A percentile compares a stretch with the other conserved stretches of the same genome.
Evolutionary conservation across 2,888 invertebrate genomes (phyloP).

Genomic region (Linhomoeus sp.): DNA sequence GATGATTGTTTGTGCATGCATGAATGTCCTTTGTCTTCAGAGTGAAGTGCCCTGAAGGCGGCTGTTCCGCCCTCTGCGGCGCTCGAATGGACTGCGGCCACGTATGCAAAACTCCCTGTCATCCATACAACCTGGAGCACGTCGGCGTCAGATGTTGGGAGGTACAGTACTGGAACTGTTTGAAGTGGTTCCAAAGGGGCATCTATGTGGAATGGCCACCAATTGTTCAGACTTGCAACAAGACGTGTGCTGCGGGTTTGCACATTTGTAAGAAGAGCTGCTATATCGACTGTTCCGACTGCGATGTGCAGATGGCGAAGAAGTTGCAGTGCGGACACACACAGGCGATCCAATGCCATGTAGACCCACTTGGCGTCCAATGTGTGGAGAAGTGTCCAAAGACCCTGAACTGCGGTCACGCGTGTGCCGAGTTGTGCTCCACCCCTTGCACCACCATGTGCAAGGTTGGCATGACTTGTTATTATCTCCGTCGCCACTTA

Average conservation of each 20-base stretch:
- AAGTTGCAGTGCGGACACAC: slow-evolving; percentile 8
- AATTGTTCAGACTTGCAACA: slow-evolving; percentile 34
- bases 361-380: slow-evolving; percentile 8
- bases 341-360: slow-evolving; percentile 6
- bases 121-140: slow-evolving; percentile 40
- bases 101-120: slow-evolving; percentile 41
- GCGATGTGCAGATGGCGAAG: slow-evolving; percentile 10
- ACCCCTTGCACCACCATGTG: slow-evolving; percentile 13
- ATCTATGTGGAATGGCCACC: too few relatives aligned
- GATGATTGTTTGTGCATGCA: too few relatives aligned
- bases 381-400: slow-evolving; percentile 17
- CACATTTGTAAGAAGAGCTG: slow-evolving; percentile 39
- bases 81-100: slow-evolving; percentile 41
- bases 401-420: slow-evolving; percentile 35
- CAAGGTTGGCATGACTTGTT: too few relatives aligned
- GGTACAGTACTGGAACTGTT: too few relatives aligned
- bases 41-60: slow-evolving; percentile 27
- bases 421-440: slow-evolving; percentile 37
- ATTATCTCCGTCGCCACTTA: too few relatives aligned
- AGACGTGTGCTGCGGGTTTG: slow-evolving; percentile 31
- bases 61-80: slow-evolving; percentile 40
- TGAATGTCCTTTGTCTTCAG: too few relatives aligned
- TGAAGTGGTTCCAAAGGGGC: too few relatives aligned
- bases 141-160: slow-evolving; percentile 32
- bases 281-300: slow-evolving; percentile 25